Percentiles rank a stretch among this genome's conserved stretches.
phyloP scores from a whole-genome alignment of 2,888 invertebrate species.

The Trypoxylon attenuatum region DNA sequence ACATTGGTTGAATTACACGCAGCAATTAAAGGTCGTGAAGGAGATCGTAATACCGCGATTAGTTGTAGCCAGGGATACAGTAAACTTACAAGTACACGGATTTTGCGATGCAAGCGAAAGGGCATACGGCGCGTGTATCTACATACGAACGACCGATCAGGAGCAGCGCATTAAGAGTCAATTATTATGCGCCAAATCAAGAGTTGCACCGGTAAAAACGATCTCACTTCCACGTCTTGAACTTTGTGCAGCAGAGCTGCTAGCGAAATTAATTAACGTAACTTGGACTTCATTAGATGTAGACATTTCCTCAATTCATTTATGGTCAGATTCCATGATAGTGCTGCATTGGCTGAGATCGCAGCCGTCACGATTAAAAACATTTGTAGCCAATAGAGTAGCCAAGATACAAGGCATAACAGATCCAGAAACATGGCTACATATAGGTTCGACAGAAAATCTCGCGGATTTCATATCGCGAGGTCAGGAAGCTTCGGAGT shows the following conservation, averaged over 20 bases:
- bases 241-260: constrained; percentile 30
- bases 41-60: neutral
- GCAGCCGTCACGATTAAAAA: neutral
- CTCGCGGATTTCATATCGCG: neutral
- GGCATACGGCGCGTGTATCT: constrained; percentile 44
- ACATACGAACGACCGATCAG: constrained; percentile 4
- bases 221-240: constrained; percentile 29
- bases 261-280: constrained; percentile 2
- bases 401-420: neutral
- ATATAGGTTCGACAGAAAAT: neutral
- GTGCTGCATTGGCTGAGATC: neutral
- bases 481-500: too few relatives aligned
- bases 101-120: constrained; percentile 3
- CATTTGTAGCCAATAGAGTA: too few relatives aligned
- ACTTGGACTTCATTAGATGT: neutral
- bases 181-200: constrained; percentile 31
- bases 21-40: constrained; percentile 12
- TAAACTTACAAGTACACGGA: too few relatives aligned
- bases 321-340: neutral
- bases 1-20: neutral
- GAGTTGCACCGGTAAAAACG: constrained; percentile 31
- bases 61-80: neutral
- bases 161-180: neutral
- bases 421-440: neutral
- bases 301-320: too few relatives aligned